phyloP scores from a whole-genome alignment of 2,888 invertebrate species.

The Trichopria drosophilae region DNA sequence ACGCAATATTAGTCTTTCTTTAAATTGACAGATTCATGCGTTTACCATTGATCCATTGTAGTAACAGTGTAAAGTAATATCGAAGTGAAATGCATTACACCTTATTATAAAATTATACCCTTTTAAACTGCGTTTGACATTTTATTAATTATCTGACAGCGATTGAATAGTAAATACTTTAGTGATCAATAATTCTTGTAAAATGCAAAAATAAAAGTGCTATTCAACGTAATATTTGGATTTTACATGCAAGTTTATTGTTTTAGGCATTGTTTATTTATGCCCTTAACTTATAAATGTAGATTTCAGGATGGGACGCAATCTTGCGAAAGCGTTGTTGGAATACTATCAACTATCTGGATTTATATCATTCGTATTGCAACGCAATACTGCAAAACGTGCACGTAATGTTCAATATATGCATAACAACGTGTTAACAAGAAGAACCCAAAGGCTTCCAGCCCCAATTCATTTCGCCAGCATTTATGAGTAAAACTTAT shows the following conservation, averaged over 20 bases:
- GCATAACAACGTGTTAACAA: no score
- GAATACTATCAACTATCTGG: constrained; percentile 81
- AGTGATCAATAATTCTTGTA: no score
- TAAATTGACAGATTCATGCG: no score
- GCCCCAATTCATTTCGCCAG: constrained; percentile 54
- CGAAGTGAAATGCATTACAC: constrained; percentile 1
- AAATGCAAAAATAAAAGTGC: not conserved
- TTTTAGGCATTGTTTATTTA: no score
- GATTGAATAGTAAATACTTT: no score
- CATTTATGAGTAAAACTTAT: constrained; percentile 56
- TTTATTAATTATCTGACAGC: no score
- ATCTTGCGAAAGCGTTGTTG: constrained; percentile 73
- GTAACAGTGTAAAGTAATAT: not conserved
- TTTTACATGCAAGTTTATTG: no score
- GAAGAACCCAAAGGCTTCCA: constrained; percentile 52
- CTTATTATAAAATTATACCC: no score
- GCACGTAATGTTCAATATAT: no score
- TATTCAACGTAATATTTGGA: no score
- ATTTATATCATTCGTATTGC: constrained; percentile 62
- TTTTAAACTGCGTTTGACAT: no score
- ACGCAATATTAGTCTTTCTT: no score
- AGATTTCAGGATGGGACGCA: constrained; percentile 80
- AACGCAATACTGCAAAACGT: constrained; percentile 47
- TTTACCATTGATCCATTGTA: not conserved
- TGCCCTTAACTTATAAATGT: constrained; percentile 35